Evolutionary conservation across 2,113 vertebrate genomes (phyloP), one percentile per base, ranked within the genome.

Genomic region (Xyrauchen texanus): DNA sequence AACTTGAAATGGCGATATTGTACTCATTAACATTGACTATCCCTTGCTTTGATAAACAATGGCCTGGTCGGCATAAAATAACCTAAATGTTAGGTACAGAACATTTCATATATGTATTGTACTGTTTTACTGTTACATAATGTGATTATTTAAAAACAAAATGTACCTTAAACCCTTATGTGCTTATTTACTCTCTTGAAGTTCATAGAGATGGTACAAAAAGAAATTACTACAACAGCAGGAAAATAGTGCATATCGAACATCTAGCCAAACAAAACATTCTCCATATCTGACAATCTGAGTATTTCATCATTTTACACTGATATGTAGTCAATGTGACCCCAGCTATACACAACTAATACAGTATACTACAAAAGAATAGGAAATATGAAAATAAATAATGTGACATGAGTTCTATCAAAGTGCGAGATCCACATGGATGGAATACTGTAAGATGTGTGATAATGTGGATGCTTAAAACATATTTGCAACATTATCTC

Each of bases 381-480:
- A 63, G 13, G 21, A 78, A 74, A 74, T 79, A 78, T 75, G 65
- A 53, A 51, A 77, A 82, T 45, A 68, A 74, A 67, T 65, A 63
- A 63, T 63, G 71, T 63, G 11, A 61, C 63, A 52, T 16, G 12
- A 53, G 57, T 63, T 65, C 10, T 52, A 70, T 60, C 63, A 16
- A 79, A 75, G 68, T 71, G 62, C 61, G 67, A 65, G 76, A 34
- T 34, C 6, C n/a, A 55, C 71, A 79, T 75, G 15, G 65, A 61
- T 21, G 46, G 10, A 64, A 58, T 15, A 58, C 55, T 8, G 6
- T 62, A 42, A 74, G 12, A 49, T 51, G 10, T 8, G 21, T 34
- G 3, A 34, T 34, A 34, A 34, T 34, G 21, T 34, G 21, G 21
- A 3, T 34, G 21, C 21, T 34, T 34, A 34, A 34, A 34, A 34